Base-by-base conservation (phyloP, 2,888 invertebrate species). In the Perithous albicinctus region DNA sequence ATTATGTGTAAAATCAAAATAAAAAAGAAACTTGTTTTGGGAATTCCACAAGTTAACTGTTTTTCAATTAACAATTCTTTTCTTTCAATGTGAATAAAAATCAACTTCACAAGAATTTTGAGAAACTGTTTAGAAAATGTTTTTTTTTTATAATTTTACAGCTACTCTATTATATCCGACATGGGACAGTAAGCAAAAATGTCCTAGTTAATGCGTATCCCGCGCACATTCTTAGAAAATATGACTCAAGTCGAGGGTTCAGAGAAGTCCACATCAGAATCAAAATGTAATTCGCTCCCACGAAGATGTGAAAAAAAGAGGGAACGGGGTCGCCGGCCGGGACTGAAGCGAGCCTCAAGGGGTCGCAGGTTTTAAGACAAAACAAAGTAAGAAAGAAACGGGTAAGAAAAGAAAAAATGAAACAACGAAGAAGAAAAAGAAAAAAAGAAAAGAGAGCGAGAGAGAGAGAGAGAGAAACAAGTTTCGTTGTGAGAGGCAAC, bases 401-500 rank as follows among this genome's bases (percentile, higher is more conserved):
- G 15, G 38, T 23, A 23, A 8, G 46, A 32, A 41, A 51, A 32
- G 46, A 48, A 23, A 32, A n/a, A 18, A 29, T 51, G 32, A 75
- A 64, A 32, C 29, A 81, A 20, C 59, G 74, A n/a, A n/a, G n/a
- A 43, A 43, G 56, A 77, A 41, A 59, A 64, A 59, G 48, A 35
- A 38, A 67, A 48, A 8, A 32, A 64, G 46, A 32, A 66, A 46
- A n/a, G 46, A 8, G 38, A 32, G 46, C 32, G 15, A 32, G 8
- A 18, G 41, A 63, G 32, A 75, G 54, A 32, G 29, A 81, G n/a
- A 48, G 74, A 23, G 72, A 59, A 84, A 83, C 48, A 79, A 78
- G 80, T 67, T 80, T 78, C 61, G 80, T 83, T 81, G 83, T 75
- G 85, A 84, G 84, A 75, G 66, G 69, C 75, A 67, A 67, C 78